These are phyloP conservation scores for Triplophysa dalaica DNA, from an alignment of 2,113 vertebrate species.

Conservation along the genomic window DNA sequence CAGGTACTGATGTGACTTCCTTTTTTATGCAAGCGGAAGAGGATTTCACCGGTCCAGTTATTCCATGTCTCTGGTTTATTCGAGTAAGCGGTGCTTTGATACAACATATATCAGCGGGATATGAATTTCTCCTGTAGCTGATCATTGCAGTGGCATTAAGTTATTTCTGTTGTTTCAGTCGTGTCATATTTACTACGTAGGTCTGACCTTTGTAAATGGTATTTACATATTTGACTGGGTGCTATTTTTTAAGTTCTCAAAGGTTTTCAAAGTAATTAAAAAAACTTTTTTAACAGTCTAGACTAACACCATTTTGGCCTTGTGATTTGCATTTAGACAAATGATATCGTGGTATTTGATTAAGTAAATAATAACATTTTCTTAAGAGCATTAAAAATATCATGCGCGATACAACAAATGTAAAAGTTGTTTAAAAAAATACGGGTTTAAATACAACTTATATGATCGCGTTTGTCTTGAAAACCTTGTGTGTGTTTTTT, in stretches of 20 bases:
- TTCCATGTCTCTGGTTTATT: constrained; percentile 74
- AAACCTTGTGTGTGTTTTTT: constrained; percentile 62
- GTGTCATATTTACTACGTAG: constrained; percentile 71
- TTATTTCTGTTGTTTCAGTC: constrained; percentile 47
- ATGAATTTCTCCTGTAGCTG: constrained; percentile 60
- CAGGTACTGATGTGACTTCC: constrained; percentile 68
- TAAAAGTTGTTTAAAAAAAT: constrained; percentile 68
- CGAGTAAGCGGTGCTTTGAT: constrained; percentile 66
- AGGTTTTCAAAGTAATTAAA: constrained; percentile 46
- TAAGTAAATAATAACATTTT: constrained; percentile 57
- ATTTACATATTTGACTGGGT: constrained; percentile 75
- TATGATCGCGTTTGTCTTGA: constrained; percentile 68
- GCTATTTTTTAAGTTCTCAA: constrained; percentile 72
- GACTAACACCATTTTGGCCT: constrained; percentile 80
- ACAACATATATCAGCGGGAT: constrained; percentile 72
- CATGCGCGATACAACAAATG: constrained; percentile 19
- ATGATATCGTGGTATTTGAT: constrained; percentile 51
- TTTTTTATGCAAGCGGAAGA: constrained; percentile 77
- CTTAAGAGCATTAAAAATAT: constrained; percentile 54
- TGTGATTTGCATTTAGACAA: constrained; percentile 73
- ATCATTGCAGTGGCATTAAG: constrained; percentile 69
- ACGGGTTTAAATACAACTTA: constrained; percentile 73
- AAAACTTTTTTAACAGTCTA: constrained; percentile 70
- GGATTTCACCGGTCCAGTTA: constrained; percentile 75
- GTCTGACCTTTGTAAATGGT: constrained; percentile 71